Evolutionary conservation across 1,140 invertebrate species (phyloP).

Genomic region (Lucilia cuprina): DNA sequence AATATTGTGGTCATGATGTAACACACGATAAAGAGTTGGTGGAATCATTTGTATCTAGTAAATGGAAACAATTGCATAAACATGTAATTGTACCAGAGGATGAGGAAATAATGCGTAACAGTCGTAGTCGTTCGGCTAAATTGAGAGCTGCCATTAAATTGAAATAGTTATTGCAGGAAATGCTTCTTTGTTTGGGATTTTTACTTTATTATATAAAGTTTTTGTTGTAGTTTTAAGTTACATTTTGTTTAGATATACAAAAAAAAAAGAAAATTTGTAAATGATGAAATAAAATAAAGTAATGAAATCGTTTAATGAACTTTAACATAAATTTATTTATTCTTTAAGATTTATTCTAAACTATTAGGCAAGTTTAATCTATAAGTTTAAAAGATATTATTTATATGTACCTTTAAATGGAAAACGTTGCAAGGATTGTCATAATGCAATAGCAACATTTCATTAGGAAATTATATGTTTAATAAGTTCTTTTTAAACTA

Average conservation of each 20-base stretch:
- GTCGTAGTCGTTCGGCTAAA: constrained; percentile 86
- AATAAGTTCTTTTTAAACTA: too few species aligned
- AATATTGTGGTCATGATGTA: constrained; percentile 69
- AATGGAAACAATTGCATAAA: constrained; percentile 82
- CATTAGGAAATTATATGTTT: too few species aligned
- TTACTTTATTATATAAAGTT: not conserved
- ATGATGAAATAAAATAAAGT: not conserved
- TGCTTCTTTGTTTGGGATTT: too few species aligned
- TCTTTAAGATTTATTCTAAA: not conserved
- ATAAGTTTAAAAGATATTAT: too few species aligned
- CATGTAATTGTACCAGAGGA: constrained; percentile 78
- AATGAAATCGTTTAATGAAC: not conserved
- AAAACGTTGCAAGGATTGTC: too few species aligned
- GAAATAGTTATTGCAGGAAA: too few species aligned
- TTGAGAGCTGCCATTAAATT: constrained; percentile 82
- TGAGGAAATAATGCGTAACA: constrained; percentile 81
- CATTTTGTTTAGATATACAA: constrained; percentile 13
- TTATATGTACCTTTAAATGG: too few species aligned
- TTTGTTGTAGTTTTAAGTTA: constrained; percentile 18
- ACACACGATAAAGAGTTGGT: constrained; percentile 68
- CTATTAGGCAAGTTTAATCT: not conserved
- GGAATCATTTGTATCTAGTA: constrained; percentile 68
- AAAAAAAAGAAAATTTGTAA: not conserved
- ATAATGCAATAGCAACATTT: too few species aligned
- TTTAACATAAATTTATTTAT: not conserved